phyloP scores from a whole-genome alignment of 2,888 invertebrate species.

The Asteroscopus sphinx region DNA sequence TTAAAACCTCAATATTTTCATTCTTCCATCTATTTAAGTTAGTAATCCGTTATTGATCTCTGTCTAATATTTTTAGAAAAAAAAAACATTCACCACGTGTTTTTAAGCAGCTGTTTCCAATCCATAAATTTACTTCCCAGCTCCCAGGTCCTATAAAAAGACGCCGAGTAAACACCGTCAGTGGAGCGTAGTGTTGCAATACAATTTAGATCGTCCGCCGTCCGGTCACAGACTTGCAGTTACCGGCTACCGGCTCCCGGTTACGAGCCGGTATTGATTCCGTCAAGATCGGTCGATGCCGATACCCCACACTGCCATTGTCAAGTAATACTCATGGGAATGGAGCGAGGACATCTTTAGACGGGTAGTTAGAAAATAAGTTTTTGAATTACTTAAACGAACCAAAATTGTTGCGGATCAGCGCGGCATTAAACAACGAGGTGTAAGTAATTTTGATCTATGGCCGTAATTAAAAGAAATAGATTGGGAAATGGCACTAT shows the following conservation, averaged over 20 bases:
- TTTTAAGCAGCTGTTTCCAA: slow-evolving; percentile 32
- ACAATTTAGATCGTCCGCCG: slow-evolving; percentile 33
- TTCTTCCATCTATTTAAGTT: background rate
- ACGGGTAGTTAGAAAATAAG: slow-evolving; percentile 19
- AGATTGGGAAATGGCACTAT: too few relatives aligned
- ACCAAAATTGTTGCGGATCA: slow-evolving; percentile 7
- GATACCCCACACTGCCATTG: slow-evolving; percentile 28
- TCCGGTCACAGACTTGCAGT: slow-evolving; percentile 14
- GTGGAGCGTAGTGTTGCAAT: slow-evolving; percentile 40
- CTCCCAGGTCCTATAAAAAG: slow-evolving; percentile 24
- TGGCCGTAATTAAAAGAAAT: too few relatives aligned
- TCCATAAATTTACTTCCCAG: slow-evolving; percentile 8
- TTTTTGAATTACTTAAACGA: slow-evolving; percentile 32
- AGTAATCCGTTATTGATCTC: background rate
- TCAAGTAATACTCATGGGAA: slow-evolving; percentile 30
- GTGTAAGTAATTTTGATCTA: too few relatives aligned
- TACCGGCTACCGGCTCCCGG: slow-evolving; percentile 20
- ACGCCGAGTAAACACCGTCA: slow-evolving; percentile 11
- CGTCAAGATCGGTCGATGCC: slow-evolving; percentile 1
- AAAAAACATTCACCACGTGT: background rate
- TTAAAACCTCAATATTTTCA: background rate
- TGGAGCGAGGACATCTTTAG: slow-evolving; percentile 12
- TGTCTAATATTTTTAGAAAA: background rate
- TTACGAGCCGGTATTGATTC: slow-evolving; percentile 45
- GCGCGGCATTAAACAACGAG: background rate